These are phyloP conservation scores for Blennius ocellaris DNA, from an alignment of 2,113 vertebrate genomes.

Conservation along the genomic window DNA sequence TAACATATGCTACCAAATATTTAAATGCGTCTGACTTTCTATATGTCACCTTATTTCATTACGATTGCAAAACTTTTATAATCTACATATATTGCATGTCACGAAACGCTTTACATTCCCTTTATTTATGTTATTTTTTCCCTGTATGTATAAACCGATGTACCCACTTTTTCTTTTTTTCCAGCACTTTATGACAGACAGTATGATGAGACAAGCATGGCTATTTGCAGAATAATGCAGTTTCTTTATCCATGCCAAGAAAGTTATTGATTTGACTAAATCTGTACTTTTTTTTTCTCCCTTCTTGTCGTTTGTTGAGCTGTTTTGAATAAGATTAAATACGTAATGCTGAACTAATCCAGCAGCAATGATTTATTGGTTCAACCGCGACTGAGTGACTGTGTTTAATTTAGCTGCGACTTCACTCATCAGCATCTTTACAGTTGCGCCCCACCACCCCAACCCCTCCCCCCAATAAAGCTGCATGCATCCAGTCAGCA, in stretches of 20 bases:
- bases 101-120: not conserved
- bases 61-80: not conserved
- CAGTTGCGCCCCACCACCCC: conserved; percentile 25
- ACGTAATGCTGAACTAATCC: not conserved
- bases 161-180: not conserved
- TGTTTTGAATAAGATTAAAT: not conserved
- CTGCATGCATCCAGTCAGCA: conserved; percentile 60
- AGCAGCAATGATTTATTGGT: not conserved
- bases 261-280: not conserved
- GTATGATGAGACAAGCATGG: not conserved
- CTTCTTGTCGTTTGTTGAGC: not conserved
- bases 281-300: not conserved
- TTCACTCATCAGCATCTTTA: conserved; percentile 14
- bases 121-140: not conserved
- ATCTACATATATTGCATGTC: not conserved
- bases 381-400: not conserved
- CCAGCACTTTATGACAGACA: not conserved
- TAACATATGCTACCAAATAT: not conserved
- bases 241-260: conserved; percentile 1
- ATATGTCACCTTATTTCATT: not conserved
- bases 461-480: conserved; percentile 18
- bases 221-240: not conserved
- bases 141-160: not conserved
- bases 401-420: conserved; percentile 9
- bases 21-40: not conserved